Evolutionary conservation across 2,797 vertebrate genomes (phyloP).

Genomic region (Balearica regulorum): DNA sequence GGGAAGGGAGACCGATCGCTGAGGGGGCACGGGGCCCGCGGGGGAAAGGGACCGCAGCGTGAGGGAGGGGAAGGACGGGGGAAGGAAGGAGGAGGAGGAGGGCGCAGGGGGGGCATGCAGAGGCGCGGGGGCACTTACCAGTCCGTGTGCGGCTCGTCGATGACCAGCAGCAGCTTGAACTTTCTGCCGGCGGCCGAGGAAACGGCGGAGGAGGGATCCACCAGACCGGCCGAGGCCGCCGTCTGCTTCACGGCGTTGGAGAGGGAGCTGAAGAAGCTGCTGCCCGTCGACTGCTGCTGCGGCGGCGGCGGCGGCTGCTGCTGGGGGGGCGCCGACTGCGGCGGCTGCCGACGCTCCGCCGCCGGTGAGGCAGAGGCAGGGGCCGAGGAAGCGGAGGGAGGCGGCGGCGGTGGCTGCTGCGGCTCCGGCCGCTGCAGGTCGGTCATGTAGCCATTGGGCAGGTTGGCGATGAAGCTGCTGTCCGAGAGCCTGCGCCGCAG

Average conservation of each 20-base stretch:
- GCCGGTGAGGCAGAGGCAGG: slow-evolving; percentile 39
- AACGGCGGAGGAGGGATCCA: slow-evolving; percentile 80
- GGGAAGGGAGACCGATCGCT: neutral
- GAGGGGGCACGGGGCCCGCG: neutral
- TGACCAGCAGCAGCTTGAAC: slow-evolving; percentile 92
- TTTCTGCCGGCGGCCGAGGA: slow-evolving; percentile 81
- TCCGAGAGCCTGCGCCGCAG: slow-evolving; percentile 94
- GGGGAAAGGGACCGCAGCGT: neutral
- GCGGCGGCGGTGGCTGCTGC: slow-evolving; percentile 82
- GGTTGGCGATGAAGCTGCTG: slow-evolving; percentile 98
- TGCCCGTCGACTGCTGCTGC: slow-evolving; percentile 78
- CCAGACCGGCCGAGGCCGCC: slow-evolving; percentile 89
- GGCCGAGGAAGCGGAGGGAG: slow-evolving; percentile 65
- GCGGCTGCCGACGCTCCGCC: slow-evolving; percentile 76
- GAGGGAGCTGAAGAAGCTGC: slow-evolving; percentile 95
- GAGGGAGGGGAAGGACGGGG: neutral
- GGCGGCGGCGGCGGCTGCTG: slow-evolving; percentile 37
- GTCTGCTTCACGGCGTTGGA: slow-evolving; percentile 96
- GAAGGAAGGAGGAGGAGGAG: neutral
- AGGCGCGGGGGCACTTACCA: slow-evolving; percentile 80
- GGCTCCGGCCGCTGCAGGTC: slow-evolving; percentile 95
- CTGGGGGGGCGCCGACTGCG: slow-evolving; percentile 70
- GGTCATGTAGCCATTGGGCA: slow-evolving; percentile 98
- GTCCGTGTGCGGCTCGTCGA: slow-evolving; percentile 92
- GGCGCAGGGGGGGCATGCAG: neutral